Base-by-base conservation (phyloP, 2,113 vertebrate species). In the Pangasianodon hypophthalmus region DNA sequence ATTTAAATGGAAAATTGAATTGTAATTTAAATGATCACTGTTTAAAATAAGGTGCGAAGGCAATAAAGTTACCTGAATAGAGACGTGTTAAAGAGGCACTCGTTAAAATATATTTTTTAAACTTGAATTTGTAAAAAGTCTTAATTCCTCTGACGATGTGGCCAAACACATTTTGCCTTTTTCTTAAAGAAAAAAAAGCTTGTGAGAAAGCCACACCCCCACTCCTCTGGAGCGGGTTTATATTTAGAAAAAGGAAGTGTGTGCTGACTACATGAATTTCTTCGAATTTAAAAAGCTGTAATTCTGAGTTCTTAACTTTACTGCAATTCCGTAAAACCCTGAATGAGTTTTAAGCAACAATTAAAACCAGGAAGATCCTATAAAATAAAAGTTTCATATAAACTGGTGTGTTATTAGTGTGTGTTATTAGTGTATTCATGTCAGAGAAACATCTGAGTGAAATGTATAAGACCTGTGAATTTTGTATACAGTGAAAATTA, bases 161-260 rank as follows among this genome's bases (percentile, higher is more conserved):
- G 32, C 16, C 8, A 19, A 73, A 73, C 0, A 2, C 41, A 46
- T 3, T 77, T 46, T 0, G 41, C 21, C 3, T 24, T 44, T 24
- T 73, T 16, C 4, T 19, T 67, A 32, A 44, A 73, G 14, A 67
- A n/a, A n/a, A 67, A 2, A n/a, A 37, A 37, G 13, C 14, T 75
- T 26, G 6, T 48, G 9, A 26, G 37, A 48, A 48, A 29, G 11
- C 21, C 75, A 48, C 10, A 6, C 75, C 10, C 16, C 0, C 44
- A 2, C 44, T 26, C 18, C 2, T 44, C 19, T 75, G 37, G 67
- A 37, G 67, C 67, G 18, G 14, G 6, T 7, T 24, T 75, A 14
- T 29, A 79, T 79, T 50, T 79, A 79, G 75, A 79, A 79, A 48
- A 79, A 48, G 75, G 75, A 79, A 79, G 75, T 79, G 75, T 79